Base-by-base conservation (phyloP, 2,797 vertebrate genomes). In the Brachyalestes nurse region DNA sequence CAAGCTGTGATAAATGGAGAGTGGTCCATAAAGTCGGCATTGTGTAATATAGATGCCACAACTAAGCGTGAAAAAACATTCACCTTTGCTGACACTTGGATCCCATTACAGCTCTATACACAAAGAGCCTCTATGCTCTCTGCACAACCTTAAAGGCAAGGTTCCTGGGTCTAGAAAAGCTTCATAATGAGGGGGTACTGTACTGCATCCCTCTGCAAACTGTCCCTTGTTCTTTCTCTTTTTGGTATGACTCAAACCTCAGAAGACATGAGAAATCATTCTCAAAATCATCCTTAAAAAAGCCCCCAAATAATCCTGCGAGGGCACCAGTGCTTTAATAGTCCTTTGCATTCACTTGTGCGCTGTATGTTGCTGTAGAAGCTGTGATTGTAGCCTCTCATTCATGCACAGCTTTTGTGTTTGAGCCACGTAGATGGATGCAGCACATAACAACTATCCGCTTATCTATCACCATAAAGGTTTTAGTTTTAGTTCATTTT, bases 21-120 rank as follows among this genome's bases (percentile, higher is more conserved):
- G 49, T 38, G 53, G 74, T 77, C 57, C 71, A 81, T 91, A 93
- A 93, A 85, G 86, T 86, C 51, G 74, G 88, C 89, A 88, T 92
- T 93, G 92, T 92, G 87, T 85, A 83, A 86, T 60, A 73, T 55
- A 81, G 80, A 89, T 83, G 86, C 82, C 80, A 72, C 25, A 84
- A 84, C 87, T 82, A 89, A 91, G 90, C 72, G 86, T 75, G 86
- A 90, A 91, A 91, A 92, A 88, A 91, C 69, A 80, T 88, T 88
- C 87, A 80, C 72, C 81, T 82, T 88, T 83, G 74, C 82, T 84
- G 77, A 91, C 78, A 65, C 88, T 86, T 10, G 16, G 89, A 90
- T 91, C 81, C 10, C 23, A 84, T 91, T 92, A 89, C 88, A 83
- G 75, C 83, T 72, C 78, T 78, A 72, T 72, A 83, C 67, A 88